These are phyloP conservation scores for Zoroaster sp. DNA, from an alignment of 53 echinoderm and acorn worm species.

Conservation along the genomic window DNA sequence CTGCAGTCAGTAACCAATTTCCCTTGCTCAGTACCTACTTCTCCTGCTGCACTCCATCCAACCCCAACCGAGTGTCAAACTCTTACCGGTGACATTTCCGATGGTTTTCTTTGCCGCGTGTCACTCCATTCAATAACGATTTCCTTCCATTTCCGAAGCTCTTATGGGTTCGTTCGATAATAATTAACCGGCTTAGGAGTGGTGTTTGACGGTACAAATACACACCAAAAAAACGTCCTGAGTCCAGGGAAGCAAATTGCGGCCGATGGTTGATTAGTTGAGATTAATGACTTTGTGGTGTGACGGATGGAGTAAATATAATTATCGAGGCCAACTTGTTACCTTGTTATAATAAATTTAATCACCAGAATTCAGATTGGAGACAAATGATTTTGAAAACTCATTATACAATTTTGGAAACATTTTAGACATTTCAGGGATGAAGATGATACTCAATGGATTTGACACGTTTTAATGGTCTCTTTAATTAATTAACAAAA, in stretches of 20 bases:
- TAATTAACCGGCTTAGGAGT: constrained; percentile 44
- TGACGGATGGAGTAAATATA: background rate
- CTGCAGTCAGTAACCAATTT: background rate
- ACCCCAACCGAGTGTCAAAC: background rate
- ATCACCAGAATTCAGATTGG: no score
- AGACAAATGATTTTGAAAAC: background rate
- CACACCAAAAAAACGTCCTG: background rate
- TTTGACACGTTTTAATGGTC: no score
- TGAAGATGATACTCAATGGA: no score
- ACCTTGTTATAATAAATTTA: background rate
- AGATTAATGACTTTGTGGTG: constrained; percentile 24
- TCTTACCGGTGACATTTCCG: constrained; percentile 39
- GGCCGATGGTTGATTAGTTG: constrained; percentile 20
- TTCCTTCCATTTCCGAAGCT: constrained; percentile 29
- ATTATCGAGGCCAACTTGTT: constrained; percentile 13
- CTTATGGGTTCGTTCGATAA: constrained; percentile 36
- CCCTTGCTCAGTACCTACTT: background rate
- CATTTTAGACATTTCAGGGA: no score
- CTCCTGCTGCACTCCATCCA: background rate
- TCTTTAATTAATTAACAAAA: no score
- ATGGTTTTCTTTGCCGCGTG: background rate
- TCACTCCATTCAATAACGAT: constrained; percentile 16
- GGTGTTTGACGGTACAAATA: background rate
- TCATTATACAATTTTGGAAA: no score
- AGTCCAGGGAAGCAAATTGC: background rate